Evolutionary conservation across 2,113 vertebrate species (phyloP).

Genomic region (Pica pica): DNA sequence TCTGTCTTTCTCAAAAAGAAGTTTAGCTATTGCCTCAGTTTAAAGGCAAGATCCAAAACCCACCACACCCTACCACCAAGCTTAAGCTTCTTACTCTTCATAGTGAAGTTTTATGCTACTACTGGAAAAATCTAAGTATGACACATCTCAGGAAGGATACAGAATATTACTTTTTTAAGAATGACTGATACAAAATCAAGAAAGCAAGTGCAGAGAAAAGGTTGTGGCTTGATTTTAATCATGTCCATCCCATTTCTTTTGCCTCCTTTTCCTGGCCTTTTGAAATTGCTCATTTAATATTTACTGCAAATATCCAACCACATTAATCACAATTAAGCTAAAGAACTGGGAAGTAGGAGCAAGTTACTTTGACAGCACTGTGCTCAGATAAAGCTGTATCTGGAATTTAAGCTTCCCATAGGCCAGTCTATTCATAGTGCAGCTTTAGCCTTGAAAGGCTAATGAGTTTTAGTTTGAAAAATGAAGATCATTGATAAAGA

Average conservation of each 20-base stretch:
- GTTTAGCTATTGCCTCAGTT: neutral
- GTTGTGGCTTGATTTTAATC: neutral
- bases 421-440: neutral
- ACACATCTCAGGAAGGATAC: neutral
- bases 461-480: neutral
- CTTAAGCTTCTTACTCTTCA: neutral
- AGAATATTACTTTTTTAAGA: neutral
- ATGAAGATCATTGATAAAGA: conserved; percentile 29
- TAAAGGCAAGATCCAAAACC: neutral
- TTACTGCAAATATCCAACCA: neutral
- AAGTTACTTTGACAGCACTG: neutral
- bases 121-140: neutral
- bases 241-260: neutral
- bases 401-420: neutral
- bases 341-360: accelerated
- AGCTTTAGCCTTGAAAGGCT: neutral
- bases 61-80: neutral
- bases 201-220: neutral
- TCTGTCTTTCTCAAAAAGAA: neutral
- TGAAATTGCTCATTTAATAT: neutral
- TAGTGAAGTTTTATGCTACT: neutral
- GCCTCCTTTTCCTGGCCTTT: neutral
- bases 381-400: neutral
- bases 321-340: neutral
- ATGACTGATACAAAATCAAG: neutral